Evolutionary conservation across 1,140 invertebrate species (phyloP).

Genomic region (Drosophila orena): DNA sequence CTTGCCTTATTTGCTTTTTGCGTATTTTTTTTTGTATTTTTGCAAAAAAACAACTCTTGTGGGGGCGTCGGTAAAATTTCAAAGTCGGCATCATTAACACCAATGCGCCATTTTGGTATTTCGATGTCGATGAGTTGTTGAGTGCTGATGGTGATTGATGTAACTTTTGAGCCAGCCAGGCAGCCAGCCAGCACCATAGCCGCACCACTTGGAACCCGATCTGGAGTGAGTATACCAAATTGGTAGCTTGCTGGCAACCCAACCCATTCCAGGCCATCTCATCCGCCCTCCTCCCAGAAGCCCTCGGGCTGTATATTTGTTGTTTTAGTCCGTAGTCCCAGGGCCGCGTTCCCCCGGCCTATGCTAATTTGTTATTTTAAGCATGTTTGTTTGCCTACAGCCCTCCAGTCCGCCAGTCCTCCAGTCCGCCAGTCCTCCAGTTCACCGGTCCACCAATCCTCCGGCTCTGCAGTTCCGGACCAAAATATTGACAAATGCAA

Average conservation of each 20-base stretch:
- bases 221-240: constrained; percentile 61
- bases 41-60: constrained; percentile 45
- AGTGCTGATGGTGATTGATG: constrained; percentile 70
- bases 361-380: constrained; percentile 84
- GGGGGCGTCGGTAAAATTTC: constrained; percentile 78
- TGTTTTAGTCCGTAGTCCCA: constrained; percentile 46
- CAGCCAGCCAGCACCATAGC: background rate
- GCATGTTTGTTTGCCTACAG: constrained; percentile 75
- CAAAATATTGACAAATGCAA: constrained; percentile 75
- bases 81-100: constrained; percentile 82
- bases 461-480: constrained; percentile 36
- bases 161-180: constrained; percentile 50
- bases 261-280: constrained; percentile 7
- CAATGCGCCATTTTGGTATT: constrained; percentile 74
- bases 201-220: constrained; percentile 34
- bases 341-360: constrained; percentile 43
- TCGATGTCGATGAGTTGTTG: constrained; percentile 48
- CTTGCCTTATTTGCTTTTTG: constrained; percentile 71
- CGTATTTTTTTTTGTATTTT: constrained; percentile 27
- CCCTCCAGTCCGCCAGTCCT: constrained; percentile 6
- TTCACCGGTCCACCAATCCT: constrained; percentile 1
- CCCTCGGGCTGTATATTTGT: constrained; percentile 42
- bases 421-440: background rate
- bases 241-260: constrained; percentile 42
- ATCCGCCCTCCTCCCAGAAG: constrained; percentile 1